Evolutionary conservation across 2,888 invertebrate genomes (phyloP).

Genomic region (Acleris emargana): DNA sequence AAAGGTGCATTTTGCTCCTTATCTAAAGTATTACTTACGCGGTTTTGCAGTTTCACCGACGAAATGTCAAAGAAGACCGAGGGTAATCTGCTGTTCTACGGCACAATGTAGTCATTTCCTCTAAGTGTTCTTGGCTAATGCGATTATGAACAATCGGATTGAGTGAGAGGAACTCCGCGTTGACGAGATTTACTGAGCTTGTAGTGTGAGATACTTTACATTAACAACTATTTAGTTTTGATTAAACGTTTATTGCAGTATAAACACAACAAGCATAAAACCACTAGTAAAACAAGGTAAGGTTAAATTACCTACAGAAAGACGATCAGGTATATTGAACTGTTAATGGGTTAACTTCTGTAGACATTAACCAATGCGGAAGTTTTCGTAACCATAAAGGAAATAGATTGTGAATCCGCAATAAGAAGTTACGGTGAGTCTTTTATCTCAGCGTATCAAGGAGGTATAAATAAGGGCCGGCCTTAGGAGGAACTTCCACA

Average conservation of each 20-base stretch:
- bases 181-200: constrained; percentile 16
- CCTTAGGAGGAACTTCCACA: constrained; percentile 29
- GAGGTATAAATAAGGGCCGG: constrained; percentile 43
- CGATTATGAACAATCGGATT: constrained; percentile 32
- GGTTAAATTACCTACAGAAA: neutral
- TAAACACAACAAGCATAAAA: no score
- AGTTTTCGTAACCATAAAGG: constrained; percentile 42
- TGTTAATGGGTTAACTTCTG: constrained; percentile 30
- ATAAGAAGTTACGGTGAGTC: constrained; percentile 50
- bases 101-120: constrained; percentile 27
- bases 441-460: constrained; percentile 54
- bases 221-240: neutral
- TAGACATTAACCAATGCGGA: constrained; percentile 22
- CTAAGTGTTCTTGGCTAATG: constrained; percentile 33
- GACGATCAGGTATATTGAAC: constrained; percentile 7
- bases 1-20: no score
- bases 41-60: no score
- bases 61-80: constrained; percentile 13
- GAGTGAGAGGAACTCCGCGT: constrained; percentile 12
- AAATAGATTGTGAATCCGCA: constrained; percentile 59
- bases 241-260: no score
- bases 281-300: no score
- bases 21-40: no score
- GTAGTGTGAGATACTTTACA: constrained; percentile 8
- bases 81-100: constrained; percentile 9